Percentiles rank a stretch among this genome's conserved stretches.
Evolutionary conservation across 1,140 invertebrate genomes (phyloP).

Genomic region (Drosophila tropicalis): DNA sequence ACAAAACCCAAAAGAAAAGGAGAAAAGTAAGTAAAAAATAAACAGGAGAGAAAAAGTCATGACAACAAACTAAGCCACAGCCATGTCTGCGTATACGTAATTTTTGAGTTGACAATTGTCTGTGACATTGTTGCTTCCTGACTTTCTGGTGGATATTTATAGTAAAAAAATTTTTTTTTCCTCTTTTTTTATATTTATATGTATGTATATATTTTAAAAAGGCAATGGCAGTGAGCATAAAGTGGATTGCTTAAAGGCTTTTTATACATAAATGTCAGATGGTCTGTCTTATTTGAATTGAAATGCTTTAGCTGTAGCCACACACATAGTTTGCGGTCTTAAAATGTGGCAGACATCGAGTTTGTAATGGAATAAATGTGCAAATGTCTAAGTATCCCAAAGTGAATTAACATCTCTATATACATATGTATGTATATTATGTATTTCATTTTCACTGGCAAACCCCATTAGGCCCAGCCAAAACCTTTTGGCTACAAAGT

Average conservation of each 20-base stretch:
- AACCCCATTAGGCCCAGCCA: not conserved
- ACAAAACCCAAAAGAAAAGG: not conserved
- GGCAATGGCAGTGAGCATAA: too few relatives aligned
- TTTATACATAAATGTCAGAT: not conserved
- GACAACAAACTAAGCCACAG: not conserved
- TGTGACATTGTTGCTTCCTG: conserved; percentile 13
- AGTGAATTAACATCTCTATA: conserved; percentile 1
- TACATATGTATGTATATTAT: not conserved
- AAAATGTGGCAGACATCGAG: not conserved
- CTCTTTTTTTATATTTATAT: too few relatives aligned
- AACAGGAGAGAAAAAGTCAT: conserved; percentile 2
- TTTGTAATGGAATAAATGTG: not conserved
- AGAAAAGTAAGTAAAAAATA: not conserved
- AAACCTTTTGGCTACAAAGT: not conserved
- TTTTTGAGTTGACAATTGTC: conserved; percentile 21
- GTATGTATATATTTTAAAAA: too few relatives aligned
- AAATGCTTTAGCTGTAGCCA: not conserved
- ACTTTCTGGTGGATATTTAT: conserved; percentile 8
- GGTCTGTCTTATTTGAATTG: not conserved
- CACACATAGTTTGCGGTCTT: not conserved
- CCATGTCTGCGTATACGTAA: conserved; percentile 14
- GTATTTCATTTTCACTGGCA: not conserved
- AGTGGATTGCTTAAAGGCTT: not conserved
- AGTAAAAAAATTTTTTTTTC: not conserved
- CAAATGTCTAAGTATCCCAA: not conserved